Evolutionary conservation across 2,113 vertebrate genomes (phyloP).

Genomic region (Pogona vitticeps): DNA sequence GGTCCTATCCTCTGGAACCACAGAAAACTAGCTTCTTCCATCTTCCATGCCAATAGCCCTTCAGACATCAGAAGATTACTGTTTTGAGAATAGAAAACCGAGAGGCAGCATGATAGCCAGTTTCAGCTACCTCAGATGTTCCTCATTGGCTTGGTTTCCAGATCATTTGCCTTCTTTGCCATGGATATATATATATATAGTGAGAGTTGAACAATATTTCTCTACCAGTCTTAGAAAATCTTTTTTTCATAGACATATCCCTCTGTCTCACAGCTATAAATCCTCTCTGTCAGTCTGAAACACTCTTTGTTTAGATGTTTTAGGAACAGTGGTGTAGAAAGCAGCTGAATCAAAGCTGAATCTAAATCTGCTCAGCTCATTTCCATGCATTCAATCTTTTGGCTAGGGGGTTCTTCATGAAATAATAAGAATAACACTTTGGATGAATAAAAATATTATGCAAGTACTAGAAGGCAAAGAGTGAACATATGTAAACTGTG

Average conservation of each 20-base stretch:
- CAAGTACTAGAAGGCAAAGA: neutral
- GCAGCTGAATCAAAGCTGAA: neutral
- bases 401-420: neutral
- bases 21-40: no score
- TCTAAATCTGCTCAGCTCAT: slow-evolving; percentile 3
- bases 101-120: no score
- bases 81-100: no score
- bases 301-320: neutral
- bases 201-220: neutral
- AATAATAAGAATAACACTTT: neutral
- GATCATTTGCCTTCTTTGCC: no score
- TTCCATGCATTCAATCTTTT: neutral
- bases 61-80: no score
- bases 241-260: neutral
- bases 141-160: no score
- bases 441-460: neutral
- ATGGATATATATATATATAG: no score
- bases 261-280: neutral
- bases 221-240: neutral
- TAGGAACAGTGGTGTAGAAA: neutral
- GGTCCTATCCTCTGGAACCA: no score
- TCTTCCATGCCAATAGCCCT: no score
- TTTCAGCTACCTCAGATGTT: no score
- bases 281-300: neutral
- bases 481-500: slow-evolving; percentile 3